Conservation (phyloP, 2,797 vertebrate genomes). For the Rallus crepitans region DNA sequence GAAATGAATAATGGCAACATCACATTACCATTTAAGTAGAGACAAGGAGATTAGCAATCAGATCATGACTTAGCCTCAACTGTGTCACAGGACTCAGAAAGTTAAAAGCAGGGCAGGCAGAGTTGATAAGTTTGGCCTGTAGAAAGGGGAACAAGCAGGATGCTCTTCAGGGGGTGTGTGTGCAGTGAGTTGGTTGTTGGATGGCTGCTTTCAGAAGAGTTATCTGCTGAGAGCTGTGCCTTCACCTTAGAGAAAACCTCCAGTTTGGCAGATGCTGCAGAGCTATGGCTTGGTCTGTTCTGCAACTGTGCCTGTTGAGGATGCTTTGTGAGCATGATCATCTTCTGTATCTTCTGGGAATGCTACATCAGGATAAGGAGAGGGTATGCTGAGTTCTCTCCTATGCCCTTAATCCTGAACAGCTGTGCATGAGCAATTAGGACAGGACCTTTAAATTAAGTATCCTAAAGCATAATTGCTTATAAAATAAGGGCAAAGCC, state of each 20-base stretch:
- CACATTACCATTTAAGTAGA: constrained; percentile 6
- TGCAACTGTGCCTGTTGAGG: not conserved
- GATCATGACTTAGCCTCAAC: not conserved
- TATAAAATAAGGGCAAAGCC: not conserved
- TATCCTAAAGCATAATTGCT: not conserved
- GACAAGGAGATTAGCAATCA: constrained; percentile 1
- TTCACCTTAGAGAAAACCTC: fast-evolving
- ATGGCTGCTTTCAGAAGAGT: not conserved
- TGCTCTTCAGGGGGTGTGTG: not conserved
- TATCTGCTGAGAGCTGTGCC: fast-evolving
- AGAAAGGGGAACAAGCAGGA: not conserved
- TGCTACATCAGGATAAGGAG: fast-evolving
- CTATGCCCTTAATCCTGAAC: not conserved
- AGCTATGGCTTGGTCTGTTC: not conserved
- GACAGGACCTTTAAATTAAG: not conserved
- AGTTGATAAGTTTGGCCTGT: not conserved
- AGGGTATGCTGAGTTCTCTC: not conserved
- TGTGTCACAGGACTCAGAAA: not conserved
- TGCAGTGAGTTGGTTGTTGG: not conserved
- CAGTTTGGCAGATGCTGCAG: not conserved
- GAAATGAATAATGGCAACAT: constrained; percentile 29
- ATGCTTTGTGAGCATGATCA: not conserved
- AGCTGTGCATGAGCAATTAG: not conserved
- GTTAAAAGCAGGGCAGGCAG: not conserved
- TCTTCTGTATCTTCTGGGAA: not conserved